phyloP scores from a whole-genome alignment of 2,797 vertebrate species.

The Anisognathus igniventris region DNA sequence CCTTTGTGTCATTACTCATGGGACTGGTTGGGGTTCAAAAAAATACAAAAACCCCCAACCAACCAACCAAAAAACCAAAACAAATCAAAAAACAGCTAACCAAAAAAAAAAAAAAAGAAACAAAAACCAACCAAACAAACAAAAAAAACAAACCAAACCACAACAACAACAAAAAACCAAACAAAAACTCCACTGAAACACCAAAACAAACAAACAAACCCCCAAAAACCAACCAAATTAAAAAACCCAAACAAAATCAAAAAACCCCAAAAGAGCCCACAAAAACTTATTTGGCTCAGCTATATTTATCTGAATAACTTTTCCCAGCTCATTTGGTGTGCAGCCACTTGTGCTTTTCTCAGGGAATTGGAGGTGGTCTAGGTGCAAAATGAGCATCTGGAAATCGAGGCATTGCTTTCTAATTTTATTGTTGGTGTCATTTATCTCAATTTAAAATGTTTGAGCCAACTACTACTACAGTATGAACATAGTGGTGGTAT shows the following conservation, averaged over 20 bases:
- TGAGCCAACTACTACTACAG: neutral
- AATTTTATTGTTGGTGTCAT: neutral
- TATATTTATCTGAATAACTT: neutral
- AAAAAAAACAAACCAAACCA: neutral
- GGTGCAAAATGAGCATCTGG: neutral
- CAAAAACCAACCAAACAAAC: too few species aligned
- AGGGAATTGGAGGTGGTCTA: neutral
- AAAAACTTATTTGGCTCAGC: neutral
- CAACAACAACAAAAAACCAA: neutral
- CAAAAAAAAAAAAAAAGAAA: neutral
- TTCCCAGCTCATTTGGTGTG: neutral
- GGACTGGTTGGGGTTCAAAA: neutral
- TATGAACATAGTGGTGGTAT: neutral
- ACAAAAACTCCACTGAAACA: neutral
- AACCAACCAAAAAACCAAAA: too few species aligned
- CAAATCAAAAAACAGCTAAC: too few species aligned
- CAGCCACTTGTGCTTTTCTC: neutral
- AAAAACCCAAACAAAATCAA: rapidly evolving
- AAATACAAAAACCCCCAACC: neutral
- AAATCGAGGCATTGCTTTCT: neutral
- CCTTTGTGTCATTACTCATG: neutral
- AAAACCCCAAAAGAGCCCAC: neutral
- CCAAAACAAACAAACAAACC: neutral
- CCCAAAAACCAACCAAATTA: too few species aligned
- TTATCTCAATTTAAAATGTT: neutral